Percentiles rank a stretch among this genome's conserved stretches.
Conservation (phyloP, 2,113 vertebrate species). For the Physeter macrocephalus region DNA sequence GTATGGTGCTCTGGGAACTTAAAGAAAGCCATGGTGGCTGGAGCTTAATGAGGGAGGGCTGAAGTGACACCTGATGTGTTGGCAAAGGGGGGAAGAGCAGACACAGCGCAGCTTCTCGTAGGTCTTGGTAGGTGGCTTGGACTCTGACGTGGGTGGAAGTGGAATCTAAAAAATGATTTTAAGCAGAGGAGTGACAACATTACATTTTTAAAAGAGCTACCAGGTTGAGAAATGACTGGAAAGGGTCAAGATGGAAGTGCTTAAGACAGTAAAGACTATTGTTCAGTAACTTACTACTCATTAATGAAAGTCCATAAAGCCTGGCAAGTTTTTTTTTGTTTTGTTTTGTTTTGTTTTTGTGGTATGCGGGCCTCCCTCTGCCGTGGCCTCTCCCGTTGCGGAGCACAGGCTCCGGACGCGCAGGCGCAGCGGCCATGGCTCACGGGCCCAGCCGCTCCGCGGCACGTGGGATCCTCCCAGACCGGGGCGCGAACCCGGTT, state of each 20-base stretch:
- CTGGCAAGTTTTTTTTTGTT: not conserved
- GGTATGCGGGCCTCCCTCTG: too few species aligned
- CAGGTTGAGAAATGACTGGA: not conserved
- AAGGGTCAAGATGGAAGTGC: not conserved
- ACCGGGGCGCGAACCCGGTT: too few species aligned
- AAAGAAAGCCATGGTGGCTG: not conserved
- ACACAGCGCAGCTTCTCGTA: not conserved
- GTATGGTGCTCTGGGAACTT: not conserved
- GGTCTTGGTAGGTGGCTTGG: not conserved
- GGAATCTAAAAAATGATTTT: not conserved
- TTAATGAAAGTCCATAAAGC: not conserved
- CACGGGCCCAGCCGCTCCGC: too few species aligned
- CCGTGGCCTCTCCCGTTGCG: too few species aligned
- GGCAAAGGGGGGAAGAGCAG: not conserved
- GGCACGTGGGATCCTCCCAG: too few species aligned
- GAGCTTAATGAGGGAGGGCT: not conserved
- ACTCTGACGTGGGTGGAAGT: too few species aligned
- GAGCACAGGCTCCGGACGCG: too few species aligned
- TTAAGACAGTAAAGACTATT: not conserved
- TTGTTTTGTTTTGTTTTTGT: too few species aligned
- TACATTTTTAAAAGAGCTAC: not conserved
- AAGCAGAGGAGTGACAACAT: not conserved
- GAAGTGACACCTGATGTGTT: too few species aligned
- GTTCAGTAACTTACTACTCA: not conserved
- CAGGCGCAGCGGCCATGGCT: too few species aligned